These are phyloP conservation scores for Graptemys geographica DNA, from an alignment of 2,797 vertebrate genomes.

Conservation along the genomic window DNA sequence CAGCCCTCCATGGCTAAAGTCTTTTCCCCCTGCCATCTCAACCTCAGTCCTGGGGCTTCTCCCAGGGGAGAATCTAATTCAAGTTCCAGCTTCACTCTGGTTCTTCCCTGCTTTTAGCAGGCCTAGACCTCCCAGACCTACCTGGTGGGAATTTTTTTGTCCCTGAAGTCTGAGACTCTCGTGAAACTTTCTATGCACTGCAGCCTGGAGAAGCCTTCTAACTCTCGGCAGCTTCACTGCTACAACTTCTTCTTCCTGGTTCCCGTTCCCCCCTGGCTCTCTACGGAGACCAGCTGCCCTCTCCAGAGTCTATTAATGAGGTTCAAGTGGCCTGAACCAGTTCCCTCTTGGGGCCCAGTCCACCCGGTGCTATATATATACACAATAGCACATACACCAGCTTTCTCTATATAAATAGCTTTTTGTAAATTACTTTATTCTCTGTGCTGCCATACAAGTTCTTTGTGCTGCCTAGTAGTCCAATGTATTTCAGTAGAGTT, in stretches of 20 bases:
- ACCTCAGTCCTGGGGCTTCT: neutral
- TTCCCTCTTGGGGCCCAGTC: neutral
- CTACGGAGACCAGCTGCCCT: neutral
- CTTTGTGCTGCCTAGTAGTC: neutral
- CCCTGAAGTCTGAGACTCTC: neutral
- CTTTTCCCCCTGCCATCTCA: neutral
- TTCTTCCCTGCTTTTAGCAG: neutral
- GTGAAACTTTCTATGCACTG: neutral
- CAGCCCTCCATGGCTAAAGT: neutral
- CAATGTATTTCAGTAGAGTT: neutral
- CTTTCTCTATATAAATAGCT: neutral
- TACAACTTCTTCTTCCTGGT: neutral
- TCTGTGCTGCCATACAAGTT: neutral
- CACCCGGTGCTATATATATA: neutral
- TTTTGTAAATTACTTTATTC: neutral
- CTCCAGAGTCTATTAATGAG: neutral
- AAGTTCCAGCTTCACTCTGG: neutral
- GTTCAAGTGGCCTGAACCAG: neutral
- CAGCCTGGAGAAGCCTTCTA: neutral
- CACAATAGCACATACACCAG: rapidly evolving
- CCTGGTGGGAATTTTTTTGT: neutral
- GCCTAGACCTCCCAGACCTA: neutral
- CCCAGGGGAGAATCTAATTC: neutral
- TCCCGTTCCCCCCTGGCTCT: neutral
- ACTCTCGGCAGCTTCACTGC: neutral